A percentile compares a stretch with the other conserved stretches of the same genome.
These are phyloP conservation scores for Cyrtonyx montezumae DNA, from an alignment of 2,113 vertebrate genomes.

Conservation along the genomic window DNA sequence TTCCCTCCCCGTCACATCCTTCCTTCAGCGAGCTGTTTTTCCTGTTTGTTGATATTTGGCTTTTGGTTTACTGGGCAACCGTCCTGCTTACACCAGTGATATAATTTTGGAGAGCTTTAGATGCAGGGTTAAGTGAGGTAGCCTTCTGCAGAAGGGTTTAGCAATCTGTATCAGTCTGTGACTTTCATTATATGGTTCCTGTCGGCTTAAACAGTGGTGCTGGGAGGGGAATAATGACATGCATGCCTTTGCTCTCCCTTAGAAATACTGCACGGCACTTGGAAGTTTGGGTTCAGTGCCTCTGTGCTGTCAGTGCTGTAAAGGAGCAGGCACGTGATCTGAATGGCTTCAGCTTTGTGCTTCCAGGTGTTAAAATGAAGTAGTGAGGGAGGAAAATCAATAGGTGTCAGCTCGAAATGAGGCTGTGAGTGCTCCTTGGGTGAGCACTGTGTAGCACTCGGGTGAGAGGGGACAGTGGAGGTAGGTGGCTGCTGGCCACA, in stretches of 20 bases:
- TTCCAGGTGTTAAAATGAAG: background rate
- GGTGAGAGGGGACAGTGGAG: background rate
- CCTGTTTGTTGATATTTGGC: slow-evolving; percentile 1
- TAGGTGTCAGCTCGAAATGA: background rate
- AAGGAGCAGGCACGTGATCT: rapidly evolving
- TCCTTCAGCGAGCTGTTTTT: background rate
- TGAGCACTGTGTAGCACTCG: background rate
- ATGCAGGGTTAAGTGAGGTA: background rate
- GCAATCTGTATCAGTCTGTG: background rate
- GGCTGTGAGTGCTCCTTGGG: background rate
- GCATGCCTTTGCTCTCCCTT: background rate
- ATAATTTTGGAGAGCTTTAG: background rate
- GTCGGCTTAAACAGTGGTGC: background rate
- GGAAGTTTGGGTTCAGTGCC: background rate
- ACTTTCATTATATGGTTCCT: background rate
- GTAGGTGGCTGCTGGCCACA: background rate
- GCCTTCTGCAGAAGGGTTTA: background rate
- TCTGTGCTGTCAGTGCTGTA: rapidly evolving
- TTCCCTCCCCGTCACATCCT: background rate
- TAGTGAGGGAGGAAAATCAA: background rate
- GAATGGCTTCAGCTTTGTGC: background rate
- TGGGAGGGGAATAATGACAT: background rate
- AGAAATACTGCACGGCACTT: background rate
- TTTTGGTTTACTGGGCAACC: slow-evolving; percentile 3
- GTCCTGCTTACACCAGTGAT: background rate